These are phyloP conservation scores for Apodemia duryi DNA, from an alignment of 2,888 invertebrate species.

Conservation along the genomic window DNA sequence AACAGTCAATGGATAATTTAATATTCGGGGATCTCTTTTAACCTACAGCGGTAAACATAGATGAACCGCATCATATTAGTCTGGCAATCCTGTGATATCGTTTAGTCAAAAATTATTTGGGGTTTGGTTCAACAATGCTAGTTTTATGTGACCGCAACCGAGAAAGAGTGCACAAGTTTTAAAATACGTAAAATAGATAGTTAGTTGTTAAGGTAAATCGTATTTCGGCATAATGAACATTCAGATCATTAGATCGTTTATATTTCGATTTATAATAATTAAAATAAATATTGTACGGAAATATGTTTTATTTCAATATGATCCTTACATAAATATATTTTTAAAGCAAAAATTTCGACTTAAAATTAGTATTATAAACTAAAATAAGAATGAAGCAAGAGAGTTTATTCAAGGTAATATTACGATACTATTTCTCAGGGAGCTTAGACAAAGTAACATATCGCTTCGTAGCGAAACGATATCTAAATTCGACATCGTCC, in stretches of 20 bases:
- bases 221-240: conserved; percentile 24
- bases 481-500: no score
- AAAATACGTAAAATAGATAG: conserved; percentile 34
- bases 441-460: no score
- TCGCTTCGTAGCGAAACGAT: no score
- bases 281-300: conserved; percentile 42
- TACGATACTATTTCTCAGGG: no score
- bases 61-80: background rate
- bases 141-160: conserved; percentile 23
- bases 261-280: conserved; percentile 43
- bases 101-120: conserved; percentile 20
- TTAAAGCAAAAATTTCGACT: no score
- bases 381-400: no score
- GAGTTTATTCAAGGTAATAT: no score
- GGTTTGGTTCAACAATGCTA: conserved; percentile 28
- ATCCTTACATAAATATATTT: background rate
- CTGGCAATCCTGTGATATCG: conserved; percentile 15
- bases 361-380: no score
- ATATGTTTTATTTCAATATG: conserved; percentile 35
- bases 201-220: conserved; percentile 22
- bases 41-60: background rate
- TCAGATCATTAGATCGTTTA: conserved; percentile 41
- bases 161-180: conserved; percentile 28
- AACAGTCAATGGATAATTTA: no score
- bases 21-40: no score